Conservation (phyloP, 2,113 vertebrate genomes). For the Heterocephalus glaber region DNA sequence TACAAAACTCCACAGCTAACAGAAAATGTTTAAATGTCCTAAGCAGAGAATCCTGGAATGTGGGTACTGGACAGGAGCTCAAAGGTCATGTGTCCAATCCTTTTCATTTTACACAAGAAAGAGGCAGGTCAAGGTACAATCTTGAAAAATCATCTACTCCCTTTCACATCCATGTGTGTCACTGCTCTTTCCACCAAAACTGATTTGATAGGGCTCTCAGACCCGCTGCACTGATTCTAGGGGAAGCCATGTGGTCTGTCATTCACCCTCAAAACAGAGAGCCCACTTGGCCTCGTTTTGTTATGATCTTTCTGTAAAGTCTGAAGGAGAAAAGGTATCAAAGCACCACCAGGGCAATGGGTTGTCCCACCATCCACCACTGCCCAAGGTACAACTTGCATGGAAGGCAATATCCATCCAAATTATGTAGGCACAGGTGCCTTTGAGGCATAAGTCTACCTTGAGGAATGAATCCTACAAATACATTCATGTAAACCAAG, state of each 20-base stretch:
- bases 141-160: background rate
- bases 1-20: background rate
- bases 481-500: background rate
- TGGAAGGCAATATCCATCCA: background rate
- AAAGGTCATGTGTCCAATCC: background rate
- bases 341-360: background rate
- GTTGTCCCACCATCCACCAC: no score
- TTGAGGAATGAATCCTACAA: background rate
- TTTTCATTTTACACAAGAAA: background rate
- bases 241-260: background rate
- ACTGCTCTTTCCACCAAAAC: background rate
- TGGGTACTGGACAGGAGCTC: background rate
- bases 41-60: background rate
- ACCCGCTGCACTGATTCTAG: background rate
- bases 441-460: background rate
- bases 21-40: background rate
- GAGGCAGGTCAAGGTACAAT: background rate
- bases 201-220: background rate
- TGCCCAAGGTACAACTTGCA: background rate
- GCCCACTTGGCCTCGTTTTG: background rate
- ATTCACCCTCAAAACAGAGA: background rate
- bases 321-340: background rate
- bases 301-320: background rate
- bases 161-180: accelerated
- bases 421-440: background rate